Evolutionary conservation across 2,797 vertebrate species (phyloP), one percentile per base, ranked within the genome.

Genomic region (Aselliscus stoliczkanus): DNA sequence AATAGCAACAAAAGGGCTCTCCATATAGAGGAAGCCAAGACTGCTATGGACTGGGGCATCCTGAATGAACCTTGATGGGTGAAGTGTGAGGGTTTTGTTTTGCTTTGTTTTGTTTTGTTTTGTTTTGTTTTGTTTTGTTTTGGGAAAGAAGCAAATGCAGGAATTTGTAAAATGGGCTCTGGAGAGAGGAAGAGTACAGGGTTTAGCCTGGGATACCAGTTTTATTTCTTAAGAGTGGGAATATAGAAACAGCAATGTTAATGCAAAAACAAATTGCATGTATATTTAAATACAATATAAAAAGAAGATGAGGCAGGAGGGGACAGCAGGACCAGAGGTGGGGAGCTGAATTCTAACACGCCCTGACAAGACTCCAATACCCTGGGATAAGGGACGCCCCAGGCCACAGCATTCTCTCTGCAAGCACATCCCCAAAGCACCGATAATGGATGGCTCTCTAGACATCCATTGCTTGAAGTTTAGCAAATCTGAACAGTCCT

Each of bases 401-500:
- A 6, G n/a, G 52, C 52, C 42, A 39, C 20, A 21, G 73, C 31
- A 4, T 20, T 69, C 39, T 92, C 31, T 75, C 92, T 5, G 0
- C 0, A 6, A 75, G 89, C 44, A 4, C 2, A 18, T 39, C 84
- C 58, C 27, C 37, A 25, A 52, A 93, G 62, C 31, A 14, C 17
- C 25, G 6, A 10, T 83, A 88, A 93, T 2, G 18, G 47, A 69
- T 18, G 67, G 44, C 72, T 79, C 88, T 77, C 82, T 72, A 42
- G 79, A 95, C 75, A 34, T n/a, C 39, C 52, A 25, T 0, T 52
- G 88, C 88, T 96, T 85, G 52, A 93, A 77, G 73, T 73, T 94
- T 27, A 88, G 23, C 90, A 90, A 94, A 90, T 80, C 89, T 58
- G 54, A 94, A 76, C 29, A 50, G 56, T 44, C 34, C 79, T 90